Conservation (phyloP, 2,113 vertebrate genomes). For the Carlito syrichta region DNA sequence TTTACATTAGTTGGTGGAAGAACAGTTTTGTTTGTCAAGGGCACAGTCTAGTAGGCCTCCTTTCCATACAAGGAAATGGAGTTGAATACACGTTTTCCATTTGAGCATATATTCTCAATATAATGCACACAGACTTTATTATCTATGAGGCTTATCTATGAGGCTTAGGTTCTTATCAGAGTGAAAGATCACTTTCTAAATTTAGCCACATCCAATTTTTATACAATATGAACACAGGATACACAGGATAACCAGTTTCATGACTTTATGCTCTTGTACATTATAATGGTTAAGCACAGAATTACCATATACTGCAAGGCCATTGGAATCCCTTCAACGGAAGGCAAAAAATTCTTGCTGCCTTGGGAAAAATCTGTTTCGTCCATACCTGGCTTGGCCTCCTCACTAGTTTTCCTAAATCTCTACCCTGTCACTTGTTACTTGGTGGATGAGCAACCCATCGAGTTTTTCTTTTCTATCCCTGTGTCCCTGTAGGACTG, state of each 20-base stretch:
- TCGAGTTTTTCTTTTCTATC: neutral
- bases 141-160: too few relatives aligned
- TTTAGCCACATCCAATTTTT: neutral
- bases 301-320: neutral
- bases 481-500: neutral
- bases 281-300: neutral
- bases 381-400: neutral
- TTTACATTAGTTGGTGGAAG: neutral
- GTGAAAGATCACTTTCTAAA: neutral
- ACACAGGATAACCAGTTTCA: neutral
- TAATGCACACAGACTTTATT: neutral
- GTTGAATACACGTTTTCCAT: neutral
- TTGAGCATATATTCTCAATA: neutral
- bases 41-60: neutral
- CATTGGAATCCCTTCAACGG: neutral
- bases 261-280: neutral
- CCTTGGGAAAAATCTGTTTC: neutral
- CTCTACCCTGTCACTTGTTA: neutral
- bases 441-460: neutral
- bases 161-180: neutral
- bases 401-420: neutral
- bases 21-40: neutral
- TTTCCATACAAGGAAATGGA: neutral
- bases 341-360: neutral
- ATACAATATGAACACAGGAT: neutral